phyloP scores from a whole-genome alignment of 2,888 invertebrate genomes.

The Eulithis testata region DNA sequence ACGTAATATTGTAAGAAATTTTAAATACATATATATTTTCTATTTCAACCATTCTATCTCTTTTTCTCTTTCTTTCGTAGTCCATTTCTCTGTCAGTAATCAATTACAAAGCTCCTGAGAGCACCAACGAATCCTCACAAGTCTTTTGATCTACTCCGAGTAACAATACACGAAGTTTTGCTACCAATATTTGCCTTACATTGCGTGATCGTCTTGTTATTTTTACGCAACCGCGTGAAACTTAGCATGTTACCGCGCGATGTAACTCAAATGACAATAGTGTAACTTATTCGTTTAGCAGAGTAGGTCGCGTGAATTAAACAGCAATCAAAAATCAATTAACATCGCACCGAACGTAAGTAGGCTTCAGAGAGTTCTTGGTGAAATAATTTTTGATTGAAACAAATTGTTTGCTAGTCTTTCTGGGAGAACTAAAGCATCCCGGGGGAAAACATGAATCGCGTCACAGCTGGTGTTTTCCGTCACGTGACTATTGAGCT shows the following conservation, averaged over 20 bases:
- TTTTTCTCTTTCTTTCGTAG: background rate
- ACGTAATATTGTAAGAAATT: no score
- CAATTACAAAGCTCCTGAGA: slow-evolving; percentile 18
- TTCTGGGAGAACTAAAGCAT: background rate
- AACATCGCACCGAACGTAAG: slow-evolving; percentile 41
- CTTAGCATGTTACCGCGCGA: no score
- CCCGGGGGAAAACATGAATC: background rate
- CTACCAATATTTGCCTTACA: no score
- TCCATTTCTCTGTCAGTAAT: slow-evolving; percentile 5
- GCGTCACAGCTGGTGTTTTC: no score
- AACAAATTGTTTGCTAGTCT: background rate
- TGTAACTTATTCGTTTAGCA: no score
- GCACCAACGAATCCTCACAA: slow-evolving; percentile 13
- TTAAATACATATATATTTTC: no score
- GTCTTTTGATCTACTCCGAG: slow-evolving; percentile 17
- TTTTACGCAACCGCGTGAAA: no score
- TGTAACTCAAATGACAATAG: no score
- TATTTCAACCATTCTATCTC: background rate
- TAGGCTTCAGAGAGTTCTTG: slow-evolving; percentile 2
- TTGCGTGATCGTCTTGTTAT: no score
- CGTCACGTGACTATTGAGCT: no score
- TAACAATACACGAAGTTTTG: no score
- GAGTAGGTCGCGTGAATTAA: slow-evolving; percentile 33
- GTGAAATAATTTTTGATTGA: background rate
- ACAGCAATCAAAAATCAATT: slow-evolving; percentile 54